Percentiles rank a stretch among this genome's conserved stretches.
These are phyloP conservation scores for Cataglyphis livida DNA, from an alignment of 2,888 invertebrate genomes.

Conservation along the genomic window DNA sequence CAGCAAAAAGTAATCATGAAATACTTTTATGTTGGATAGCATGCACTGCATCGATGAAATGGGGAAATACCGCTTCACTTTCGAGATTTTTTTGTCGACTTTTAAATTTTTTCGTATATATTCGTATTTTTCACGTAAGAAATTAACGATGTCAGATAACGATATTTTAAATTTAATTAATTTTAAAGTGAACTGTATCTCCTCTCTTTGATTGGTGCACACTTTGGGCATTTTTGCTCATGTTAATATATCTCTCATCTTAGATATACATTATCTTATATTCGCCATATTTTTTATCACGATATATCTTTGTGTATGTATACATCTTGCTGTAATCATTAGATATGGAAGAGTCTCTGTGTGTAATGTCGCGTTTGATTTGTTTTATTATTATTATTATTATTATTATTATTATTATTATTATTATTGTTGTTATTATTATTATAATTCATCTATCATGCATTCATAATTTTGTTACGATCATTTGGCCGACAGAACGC, in stretches of 20 bases:
- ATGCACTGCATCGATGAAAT: slow-evolving; percentile 63
- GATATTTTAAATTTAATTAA: not conserved
- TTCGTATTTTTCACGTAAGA: not conserved
- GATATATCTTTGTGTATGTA: slow-evolving; percentile 55
- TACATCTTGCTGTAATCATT: slow-evolving; percentile 59
- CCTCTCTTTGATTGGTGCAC: slow-evolving; percentile 47
- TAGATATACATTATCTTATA: slow-evolving; percentile 51
- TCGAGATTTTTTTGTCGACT: not conserved
- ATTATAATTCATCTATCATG: slow-evolving; percentile 41
- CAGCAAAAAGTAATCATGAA: slow-evolving; percentile 56
- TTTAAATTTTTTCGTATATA: not conserved
- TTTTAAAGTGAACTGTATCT: slow-evolving; percentile 14
- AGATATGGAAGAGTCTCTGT: slow-evolving; percentile 58
- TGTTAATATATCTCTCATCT: slow-evolving; percentile 46
- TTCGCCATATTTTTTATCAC: slow-evolving; percentile 60
- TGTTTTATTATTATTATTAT: slow-evolving; percentile 50
- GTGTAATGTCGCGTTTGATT: slow-evolving; percentile 55
- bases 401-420: slow-evolving; percentile 25
- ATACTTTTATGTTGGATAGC: slow-evolving; percentile 57
- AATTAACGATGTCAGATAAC: not conserved
- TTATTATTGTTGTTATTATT: slow-evolving; percentile 2
- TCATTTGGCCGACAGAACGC: slow-evolving; percentile 6
- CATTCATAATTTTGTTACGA: slow-evolving; percentile 34
- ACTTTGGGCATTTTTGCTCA: slow-evolving; percentile 43
- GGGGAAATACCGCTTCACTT: slow-evolving; percentile 14